These are phyloP conservation scores for Lota lota DNA, from an alignment of 2,113 vertebrate species.

Conservation along the genomic window DNA sequence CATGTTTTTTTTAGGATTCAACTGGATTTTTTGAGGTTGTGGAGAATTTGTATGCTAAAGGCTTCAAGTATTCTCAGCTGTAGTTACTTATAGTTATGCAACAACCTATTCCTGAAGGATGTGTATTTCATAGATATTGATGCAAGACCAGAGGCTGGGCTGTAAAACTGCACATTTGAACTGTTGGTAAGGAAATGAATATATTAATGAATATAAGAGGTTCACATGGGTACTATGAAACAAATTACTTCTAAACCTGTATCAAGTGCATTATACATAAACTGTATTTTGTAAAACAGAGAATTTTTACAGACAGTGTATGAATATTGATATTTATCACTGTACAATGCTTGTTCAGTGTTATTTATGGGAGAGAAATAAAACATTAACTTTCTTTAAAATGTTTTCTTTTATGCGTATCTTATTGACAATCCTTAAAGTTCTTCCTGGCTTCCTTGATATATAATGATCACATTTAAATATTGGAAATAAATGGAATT, in stretches of 20 bases:
- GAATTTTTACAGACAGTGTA: slow-evolving; percentile 72
- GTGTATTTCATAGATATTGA: slow-evolving; percentile 52
- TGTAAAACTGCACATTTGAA: slow-evolving; percentile 33
- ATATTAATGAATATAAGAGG: slow-evolving; percentile 12
- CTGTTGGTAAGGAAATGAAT: slow-evolving; percentile 8
- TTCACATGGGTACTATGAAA: slow-evolving; percentile 56
- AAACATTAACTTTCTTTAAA: slow-evolving; percentile 61
- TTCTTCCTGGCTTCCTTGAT: no score
- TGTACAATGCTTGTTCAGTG: slow-evolving; percentile 76
- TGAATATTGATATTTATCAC: slow-evolving; percentile 73
- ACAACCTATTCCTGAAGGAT: slow-evolving; percentile 64
- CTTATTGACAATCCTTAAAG: neutral
- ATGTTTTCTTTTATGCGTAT: neutral
- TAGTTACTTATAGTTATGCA: slow-evolving; percentile 70
- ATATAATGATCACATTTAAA: slow-evolving; percentile 5
- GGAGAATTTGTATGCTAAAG: slow-evolving; percentile 28
- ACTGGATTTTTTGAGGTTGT: neutral
- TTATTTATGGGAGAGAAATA: slow-evolving; percentile 75
- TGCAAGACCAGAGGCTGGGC: slow-evolving; percentile 50
- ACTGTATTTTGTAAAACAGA: slow-evolving; percentile 78
- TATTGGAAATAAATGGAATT: no score
- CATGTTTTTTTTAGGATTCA: neutral
- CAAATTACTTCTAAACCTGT: slow-evolving; percentile 62
- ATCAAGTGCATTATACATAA: slow-evolving; percentile 78
- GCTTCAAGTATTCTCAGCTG: slow-evolving; percentile 38